Conservation (phyloP, 2,888 invertebrate genomes). For the Drosophila differens region DNA sequence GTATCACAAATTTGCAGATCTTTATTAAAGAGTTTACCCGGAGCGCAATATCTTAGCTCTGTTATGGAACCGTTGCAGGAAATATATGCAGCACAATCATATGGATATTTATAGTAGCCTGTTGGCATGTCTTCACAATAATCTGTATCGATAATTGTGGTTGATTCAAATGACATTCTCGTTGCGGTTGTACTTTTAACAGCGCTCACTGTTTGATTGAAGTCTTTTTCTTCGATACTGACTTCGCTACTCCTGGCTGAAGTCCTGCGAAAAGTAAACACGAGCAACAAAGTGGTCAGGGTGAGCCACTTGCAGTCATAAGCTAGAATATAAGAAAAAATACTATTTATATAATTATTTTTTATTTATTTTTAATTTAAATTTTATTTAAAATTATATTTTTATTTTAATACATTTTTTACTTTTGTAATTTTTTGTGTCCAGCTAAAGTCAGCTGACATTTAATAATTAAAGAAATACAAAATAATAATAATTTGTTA, state of each 20-base stretch:
- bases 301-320: neutral
- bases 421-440: neutral
- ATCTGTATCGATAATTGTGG: neutral
- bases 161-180: neutral
- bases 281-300: neutral
- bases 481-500: neutral
- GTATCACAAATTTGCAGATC: conserved; percentile 65
- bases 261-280: neutral
- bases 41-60: conserved; percentile 51
- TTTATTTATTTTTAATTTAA: neutral
- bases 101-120: conserved; percentile 50
- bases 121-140: conserved; percentile 21
- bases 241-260: neutral
- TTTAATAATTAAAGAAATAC: neutral
- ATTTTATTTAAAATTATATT: neutral
- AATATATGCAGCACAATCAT: conserved; percentile 61
- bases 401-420: neutral
- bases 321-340: conserved; percentile 5
- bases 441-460: neutral
- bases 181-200: neutral
- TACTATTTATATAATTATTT: neutral
- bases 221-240: neutral
- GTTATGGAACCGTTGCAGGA: conserved; percentile 42
- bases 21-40: conserved; percentile 54
- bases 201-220: neutral